Conservation (phyloP, 2,113 vertebrate genomes). For the Ailuropoda melanoleuca region DNA sequence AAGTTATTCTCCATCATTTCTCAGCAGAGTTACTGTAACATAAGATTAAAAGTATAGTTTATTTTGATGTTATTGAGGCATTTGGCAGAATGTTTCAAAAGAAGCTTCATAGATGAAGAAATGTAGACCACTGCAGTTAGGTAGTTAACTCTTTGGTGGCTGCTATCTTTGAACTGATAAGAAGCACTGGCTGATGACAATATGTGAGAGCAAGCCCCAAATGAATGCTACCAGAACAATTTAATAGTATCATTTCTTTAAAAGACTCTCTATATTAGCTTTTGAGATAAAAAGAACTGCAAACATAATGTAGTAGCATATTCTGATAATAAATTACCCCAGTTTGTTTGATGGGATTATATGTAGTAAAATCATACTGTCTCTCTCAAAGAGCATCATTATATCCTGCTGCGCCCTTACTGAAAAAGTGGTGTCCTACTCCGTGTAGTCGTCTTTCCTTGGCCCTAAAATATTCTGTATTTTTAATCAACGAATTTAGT, state of each 20-base stretch:
- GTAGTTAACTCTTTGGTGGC: background rate
- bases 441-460: background rate
- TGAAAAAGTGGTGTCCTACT: background rate
- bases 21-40: background rate
- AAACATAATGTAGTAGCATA: background rate
- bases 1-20: background rate
- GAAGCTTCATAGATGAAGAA: conserved; percentile 1
- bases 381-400: background rate
- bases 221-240: background rate
- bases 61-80: conserved; percentile 59
- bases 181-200: background rate
- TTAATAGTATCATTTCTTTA: background rate
- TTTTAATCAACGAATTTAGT: conserved; percentile 37
- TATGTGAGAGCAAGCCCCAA: background rate
- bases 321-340: background rate
- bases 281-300: background rate
- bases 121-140: background rate
- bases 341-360: background rate
- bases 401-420: background rate
- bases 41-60: conserved; percentile 25
- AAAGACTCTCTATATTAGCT: background rate
- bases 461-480: background rate
- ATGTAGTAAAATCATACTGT: background rate
- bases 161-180: background rate
- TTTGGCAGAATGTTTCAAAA: conserved; percentile 47